Conservation (phyloP, 2,797 vertebrate genomes). For the Taeniopygia guttata region DNA sequence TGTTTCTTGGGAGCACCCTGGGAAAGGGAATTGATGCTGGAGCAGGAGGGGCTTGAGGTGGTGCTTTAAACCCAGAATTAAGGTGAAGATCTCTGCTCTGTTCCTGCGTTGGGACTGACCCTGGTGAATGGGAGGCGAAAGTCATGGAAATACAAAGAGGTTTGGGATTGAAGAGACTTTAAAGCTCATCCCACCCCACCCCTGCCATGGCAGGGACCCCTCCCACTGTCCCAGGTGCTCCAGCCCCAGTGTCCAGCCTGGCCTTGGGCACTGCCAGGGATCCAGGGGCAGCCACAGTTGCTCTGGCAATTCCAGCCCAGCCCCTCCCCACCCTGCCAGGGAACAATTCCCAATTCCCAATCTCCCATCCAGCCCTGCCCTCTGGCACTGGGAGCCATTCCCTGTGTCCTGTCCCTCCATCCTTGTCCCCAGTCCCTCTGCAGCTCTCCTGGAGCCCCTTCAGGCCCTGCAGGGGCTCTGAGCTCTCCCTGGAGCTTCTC, state of each 20-base stretch:
- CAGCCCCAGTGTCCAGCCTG: too few relatives aligned
- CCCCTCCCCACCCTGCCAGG: background rate
- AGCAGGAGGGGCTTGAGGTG: background rate
- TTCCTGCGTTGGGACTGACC: background rate
- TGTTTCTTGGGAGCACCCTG: accelerated
- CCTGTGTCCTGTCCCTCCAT: background rate
- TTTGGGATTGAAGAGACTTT: background rate
- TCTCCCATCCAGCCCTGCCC: background rate
- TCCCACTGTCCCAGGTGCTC: too few relatives aligned
- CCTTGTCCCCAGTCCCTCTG: background rate
- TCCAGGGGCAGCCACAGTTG: too few relatives aligned
- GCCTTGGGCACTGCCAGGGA: too few relatives aligned
- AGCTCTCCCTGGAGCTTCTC: background rate
- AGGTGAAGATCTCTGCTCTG: background rate
- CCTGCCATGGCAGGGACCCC: background rate
- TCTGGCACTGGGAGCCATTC: background rate
- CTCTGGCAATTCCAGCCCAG: too few relatives aligned
- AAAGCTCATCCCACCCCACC: background rate
- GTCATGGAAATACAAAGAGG: background rate
- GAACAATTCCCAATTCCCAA: background rate
- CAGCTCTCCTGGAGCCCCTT: background rate
- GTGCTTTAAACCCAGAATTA: accelerated
- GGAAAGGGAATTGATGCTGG: background rate
- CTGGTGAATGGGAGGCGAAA: background rate
- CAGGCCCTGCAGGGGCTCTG: background rate